Evolutionary conservation across 2,888 invertebrate species (phyloP).

Genomic region (Antitype chi): DNA sequence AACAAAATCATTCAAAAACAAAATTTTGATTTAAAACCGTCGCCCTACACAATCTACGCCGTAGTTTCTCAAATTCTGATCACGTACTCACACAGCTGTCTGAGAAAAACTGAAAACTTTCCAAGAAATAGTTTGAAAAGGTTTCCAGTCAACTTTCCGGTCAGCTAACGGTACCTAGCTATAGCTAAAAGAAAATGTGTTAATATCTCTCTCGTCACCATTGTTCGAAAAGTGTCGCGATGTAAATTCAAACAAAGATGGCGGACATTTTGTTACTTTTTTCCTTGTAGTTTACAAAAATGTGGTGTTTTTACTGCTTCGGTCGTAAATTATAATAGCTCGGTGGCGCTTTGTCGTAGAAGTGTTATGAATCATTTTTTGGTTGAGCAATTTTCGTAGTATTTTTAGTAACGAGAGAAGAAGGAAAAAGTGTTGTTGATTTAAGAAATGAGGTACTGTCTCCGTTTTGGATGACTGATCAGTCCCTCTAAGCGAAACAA

Average conservation of each 20-base stretch:
- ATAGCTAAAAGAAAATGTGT: conserved; percentile 44
- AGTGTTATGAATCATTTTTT: conserved; percentile 43
- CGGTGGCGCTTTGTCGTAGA: conserved; percentile 36
- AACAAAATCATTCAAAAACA: not conserved
- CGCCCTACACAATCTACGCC: not conserved
- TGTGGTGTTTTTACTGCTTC: conserved; percentile 34
- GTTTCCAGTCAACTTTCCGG: conserved; percentile 25
- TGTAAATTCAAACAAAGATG: conserved; percentile 51
- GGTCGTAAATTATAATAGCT: conserved; percentile 59
- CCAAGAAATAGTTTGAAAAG: conserved; percentile 21
- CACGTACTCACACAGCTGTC: conserved; percentile 33
- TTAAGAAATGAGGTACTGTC: conserved; percentile 16
- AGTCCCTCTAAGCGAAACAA: not conserved
- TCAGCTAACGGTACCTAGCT: conserved; percentile 29
- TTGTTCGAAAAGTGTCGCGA: conserved; percentile 39
- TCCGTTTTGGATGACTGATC: not conserved
- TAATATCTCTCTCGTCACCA: conserved; percentile 37
- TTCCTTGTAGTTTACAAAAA: conserved; percentile 59
- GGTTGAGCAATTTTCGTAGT: conserved; percentile 40
- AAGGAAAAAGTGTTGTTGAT: conserved; percentile 18
- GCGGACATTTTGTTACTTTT: conserved; percentile 33
- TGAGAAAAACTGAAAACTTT: conserved; percentile 47
- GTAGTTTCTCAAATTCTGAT: conserved; percentile 16
- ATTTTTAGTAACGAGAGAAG: conserved; percentile 22
- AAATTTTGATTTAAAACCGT: not conserved